phyloP scores from a whole-genome alignment of 2,888 invertebrate genomes.

The Agonopterix heracliana region DNA sequence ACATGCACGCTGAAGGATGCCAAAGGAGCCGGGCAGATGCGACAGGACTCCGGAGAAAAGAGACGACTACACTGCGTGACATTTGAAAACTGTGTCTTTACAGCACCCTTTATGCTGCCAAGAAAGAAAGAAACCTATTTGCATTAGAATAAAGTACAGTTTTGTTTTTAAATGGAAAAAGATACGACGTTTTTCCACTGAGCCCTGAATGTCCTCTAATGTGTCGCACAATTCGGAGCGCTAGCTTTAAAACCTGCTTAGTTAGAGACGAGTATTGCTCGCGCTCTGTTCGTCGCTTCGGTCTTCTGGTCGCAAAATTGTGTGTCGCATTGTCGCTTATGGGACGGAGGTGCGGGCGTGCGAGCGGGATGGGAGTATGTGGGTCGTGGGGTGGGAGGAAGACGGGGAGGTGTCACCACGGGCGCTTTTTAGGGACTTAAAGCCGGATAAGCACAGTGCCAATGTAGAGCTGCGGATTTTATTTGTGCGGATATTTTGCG shows the following conservation, averaged over 20 bases:
- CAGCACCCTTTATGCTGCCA: slow-evolving; percentile 40
- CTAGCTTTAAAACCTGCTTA: slow-evolving; percentile 47
- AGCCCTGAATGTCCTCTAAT: slow-evolving; percentile 64
- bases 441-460: slow-evolving; percentile 51
- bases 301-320: slow-evolving; percentile 42
- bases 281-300: slow-evolving; percentile 42
- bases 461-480: slow-evolving; percentile 48
- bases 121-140: slow-evolving; percentile 19
- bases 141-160: slow-evolving; percentile 17
- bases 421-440: slow-evolving; percentile 64
- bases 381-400: slow-evolving; percentile 48
- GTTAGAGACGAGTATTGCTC: slow-evolving; percentile 51
- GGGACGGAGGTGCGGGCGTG: slow-evolving; percentile 45
- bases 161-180: slow-evolving; percentile 13
- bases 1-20: slow-evolving; percentile 70
- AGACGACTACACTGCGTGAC: slow-evolving; percentile 74
- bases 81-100: slow-evolving; percentile 76
- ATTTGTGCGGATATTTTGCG: slow-evolving; percentile 51
- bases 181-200: slow-evolving; percentile 35
- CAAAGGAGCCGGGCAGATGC: slow-evolving; percentile 71
- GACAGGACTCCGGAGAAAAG: slow-evolving; percentile 75
- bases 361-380: slow-evolving; percentile 49
- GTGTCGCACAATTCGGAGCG: slow-evolving; percentile 66
- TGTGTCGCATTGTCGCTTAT: slow-evolving; percentile 67
- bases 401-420: slow-evolving; percentile 70